These are phyloP conservation scores for Chironomus riparius DNA, from an alignment of 2,888 invertebrate genomes.

Conservation along the genomic window DNA sequence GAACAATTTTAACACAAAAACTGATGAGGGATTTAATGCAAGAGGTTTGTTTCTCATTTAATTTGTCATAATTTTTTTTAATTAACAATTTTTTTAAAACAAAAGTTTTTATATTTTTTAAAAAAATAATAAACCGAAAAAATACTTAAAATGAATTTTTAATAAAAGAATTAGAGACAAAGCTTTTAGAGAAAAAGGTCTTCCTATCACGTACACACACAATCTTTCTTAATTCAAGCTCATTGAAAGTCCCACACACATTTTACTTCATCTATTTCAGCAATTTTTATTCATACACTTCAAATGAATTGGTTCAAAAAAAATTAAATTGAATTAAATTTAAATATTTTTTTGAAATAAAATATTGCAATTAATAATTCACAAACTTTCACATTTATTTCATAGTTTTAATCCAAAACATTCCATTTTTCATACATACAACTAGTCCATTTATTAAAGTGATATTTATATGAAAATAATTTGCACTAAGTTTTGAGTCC, in stretches of 20 bases:
- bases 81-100: not conserved
- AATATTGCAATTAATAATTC: not conserved
- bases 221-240: not conserved
- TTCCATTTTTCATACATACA: too few species aligned
- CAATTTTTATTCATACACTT: not conserved
- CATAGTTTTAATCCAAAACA: too few species aligned
- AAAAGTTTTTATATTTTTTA: not conserved
- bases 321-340: not conserved
- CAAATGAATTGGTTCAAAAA: not conserved
- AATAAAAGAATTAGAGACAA: not conserved
- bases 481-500: too few species aligned
- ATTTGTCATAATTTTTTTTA: conserved; percentile 17
- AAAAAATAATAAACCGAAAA: not conserved
- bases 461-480: too few species aligned
- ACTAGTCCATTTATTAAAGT: too few species aligned
- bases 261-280: not conserved
- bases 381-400: too few species aligned
- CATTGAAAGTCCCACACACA: not conserved
- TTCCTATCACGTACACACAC: not conserved
- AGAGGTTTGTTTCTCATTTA: conserved; percentile 26
- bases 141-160: not conserved
- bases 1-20: conserved; percentile 25
- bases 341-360: not conserved
- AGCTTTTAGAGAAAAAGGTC: not conserved
- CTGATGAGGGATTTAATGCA: conserved; percentile 26